Conservation (phyloP, 2,113 vertebrate species). For the Pipra filicauda region DNA sequence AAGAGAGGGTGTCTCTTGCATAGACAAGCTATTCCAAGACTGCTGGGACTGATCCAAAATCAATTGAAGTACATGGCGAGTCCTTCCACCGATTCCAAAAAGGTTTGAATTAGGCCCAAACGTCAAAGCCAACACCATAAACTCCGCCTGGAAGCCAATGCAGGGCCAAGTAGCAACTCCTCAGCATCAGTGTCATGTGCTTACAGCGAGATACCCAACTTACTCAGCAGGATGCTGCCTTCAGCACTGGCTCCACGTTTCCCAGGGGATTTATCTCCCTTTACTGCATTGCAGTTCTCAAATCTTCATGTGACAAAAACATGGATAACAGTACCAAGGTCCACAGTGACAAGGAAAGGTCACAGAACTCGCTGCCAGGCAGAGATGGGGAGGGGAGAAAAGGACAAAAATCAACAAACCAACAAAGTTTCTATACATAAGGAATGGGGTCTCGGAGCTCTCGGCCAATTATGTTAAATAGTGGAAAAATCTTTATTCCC, state of each 20-base stretch:
- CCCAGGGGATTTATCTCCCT: neutral
- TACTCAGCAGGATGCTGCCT: conserved; percentile 8
- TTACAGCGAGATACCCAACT: neutral
- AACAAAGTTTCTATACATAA: neutral
- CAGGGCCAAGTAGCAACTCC: neutral
- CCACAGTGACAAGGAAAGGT: neutral
- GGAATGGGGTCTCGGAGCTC: neutral
- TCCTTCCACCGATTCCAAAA: conserved; percentile 22
- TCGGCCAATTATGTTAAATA: conserved; percentile 36
- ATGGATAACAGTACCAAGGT: neutral
- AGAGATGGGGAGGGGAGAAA: neutral
- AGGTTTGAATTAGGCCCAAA: conserved; percentile 45
- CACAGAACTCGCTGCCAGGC: neutral
- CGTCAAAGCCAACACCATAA: conserved; percentile 38
- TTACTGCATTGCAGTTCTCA: conserved; percentile 27
- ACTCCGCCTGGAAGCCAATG: conserved; percentile 23
- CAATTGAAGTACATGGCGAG: neutral
- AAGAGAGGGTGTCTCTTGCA: neutral
- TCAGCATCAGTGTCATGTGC: neutral
- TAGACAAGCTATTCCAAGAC: neutral
- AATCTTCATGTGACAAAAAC: neutral
- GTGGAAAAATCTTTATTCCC: conserved; percentile 65
- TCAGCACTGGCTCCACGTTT: neutral
- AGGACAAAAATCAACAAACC: neutral
- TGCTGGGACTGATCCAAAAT: conserved; percentile 7